phyloP scores from a whole-genome alignment of 2,888 invertebrate species.

The Pteria penguin region DNA sequence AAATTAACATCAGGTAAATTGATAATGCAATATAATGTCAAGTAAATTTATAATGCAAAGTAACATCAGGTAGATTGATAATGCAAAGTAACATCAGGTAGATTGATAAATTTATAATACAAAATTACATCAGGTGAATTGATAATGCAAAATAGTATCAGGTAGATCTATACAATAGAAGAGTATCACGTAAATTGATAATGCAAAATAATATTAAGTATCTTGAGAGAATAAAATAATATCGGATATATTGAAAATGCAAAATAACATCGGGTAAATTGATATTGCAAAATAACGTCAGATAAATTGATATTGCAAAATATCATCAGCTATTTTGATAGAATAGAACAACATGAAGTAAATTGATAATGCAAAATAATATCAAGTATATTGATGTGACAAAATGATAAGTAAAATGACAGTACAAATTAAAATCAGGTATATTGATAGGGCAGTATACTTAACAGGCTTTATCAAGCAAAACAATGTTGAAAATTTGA shows the following conservation, averaged over 20 bases:
- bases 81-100: conserved; percentile 57
- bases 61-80: neutral
- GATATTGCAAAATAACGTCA: neutral
- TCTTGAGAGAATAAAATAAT: neutral
- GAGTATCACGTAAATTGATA: neutral
- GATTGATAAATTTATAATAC: too few relatives aligned
- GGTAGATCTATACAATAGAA: neutral
- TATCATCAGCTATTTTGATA: conserved; percentile 61
- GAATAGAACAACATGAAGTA: conserved; percentile 66
- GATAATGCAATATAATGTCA: neutral
- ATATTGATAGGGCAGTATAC: neutral
- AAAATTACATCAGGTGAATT: conserved; percentile 60
- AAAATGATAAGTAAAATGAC: neutral
- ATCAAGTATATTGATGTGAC: neutral
- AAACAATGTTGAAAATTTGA: neutral
- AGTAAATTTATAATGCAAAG: neutral
- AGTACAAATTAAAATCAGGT: neutral
- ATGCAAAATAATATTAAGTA: neutral
- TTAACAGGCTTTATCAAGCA: neutral
- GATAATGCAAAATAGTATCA: neutral
- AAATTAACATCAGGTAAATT: neutral
- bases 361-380: neutral
- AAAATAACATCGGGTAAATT: neutral
- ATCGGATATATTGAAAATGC: neutral
- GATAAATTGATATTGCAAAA: neutral